phyloP scores from a whole-genome alignment of 2,113 vertebrate species.

The Podarcis raffonei region DNA sequence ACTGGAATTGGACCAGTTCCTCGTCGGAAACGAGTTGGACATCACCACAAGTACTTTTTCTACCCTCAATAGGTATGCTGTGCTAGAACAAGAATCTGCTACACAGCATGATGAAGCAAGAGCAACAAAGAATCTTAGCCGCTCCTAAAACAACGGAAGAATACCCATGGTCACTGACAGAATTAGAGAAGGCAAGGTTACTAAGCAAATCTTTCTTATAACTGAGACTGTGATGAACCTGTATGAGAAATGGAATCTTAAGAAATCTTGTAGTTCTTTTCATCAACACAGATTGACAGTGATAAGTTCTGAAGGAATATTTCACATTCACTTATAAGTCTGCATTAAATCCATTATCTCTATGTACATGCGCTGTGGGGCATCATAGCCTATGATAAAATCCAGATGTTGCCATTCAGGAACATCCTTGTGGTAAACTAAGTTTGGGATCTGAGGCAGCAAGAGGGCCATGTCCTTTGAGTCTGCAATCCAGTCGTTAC shows the following conservation, averaged over 20 bases:
- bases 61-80: no score
- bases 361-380: constrained; percentile 77
- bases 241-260: no score
- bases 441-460: constrained; percentile 74
- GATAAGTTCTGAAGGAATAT: background rate
- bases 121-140: background rate
- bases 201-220: no score
- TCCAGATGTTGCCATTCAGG: constrained; percentile 84
- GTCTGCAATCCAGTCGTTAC: constrained; percentile 82
- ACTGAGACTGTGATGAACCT: no score
- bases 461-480: constrained; percentile 72
- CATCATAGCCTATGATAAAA: constrained; percentile 84
- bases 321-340: constrained; percentile 52
- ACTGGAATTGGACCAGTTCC: no score
- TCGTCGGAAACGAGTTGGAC: fast-evolving
- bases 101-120: no score
- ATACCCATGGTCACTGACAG: no score
- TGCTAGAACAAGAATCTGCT: no score
- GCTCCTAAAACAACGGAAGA: background rate
- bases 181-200: no score
- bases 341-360: constrained; percentile 79
- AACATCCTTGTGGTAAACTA: constrained; percentile 80
- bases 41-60: no score
- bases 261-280: no score
- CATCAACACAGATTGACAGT: background rate